Conservation (phyloP, 1,140 invertebrate genomes). For the Drosophila repleta region DNA sequence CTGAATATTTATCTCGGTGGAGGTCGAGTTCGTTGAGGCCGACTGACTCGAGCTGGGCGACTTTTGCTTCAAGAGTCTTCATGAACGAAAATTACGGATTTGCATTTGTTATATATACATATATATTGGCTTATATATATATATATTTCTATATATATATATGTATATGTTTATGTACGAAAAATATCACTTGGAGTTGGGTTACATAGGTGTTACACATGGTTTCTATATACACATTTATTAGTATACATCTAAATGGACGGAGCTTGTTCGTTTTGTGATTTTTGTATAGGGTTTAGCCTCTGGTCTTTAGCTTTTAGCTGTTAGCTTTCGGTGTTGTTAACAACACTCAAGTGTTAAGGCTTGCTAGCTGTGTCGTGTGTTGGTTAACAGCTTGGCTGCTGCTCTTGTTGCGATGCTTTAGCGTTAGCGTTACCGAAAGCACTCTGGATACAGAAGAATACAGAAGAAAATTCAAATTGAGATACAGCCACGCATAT, state of each 20-base stretch:
- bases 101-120: background rate
- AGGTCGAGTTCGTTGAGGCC: conserved; percentile 61
- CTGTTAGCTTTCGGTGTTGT: too few relatives aligned
- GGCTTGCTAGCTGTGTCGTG: conserved; percentile 8
- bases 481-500: background rate
- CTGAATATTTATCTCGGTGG: conserved; percentile 46
- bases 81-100: conserved; percentile 34
- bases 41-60: conserved; percentile 58
- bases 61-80: conserved; percentile 70
- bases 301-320: conserved; percentile 11
- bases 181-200: conserved; percentile 9
- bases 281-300: conserved; percentile 10
- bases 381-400: conserved; percentile 30
- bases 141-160: conserved; percentile 7
- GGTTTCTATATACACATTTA: conserved; percentile 1
- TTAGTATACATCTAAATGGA: conserved; percentile 37
- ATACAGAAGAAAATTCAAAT: conserved; percentile 66
- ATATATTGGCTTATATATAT: too few relatives aligned
- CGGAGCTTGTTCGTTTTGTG: conserved; percentile 25
- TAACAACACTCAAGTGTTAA: conserved; percentile 17
- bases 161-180: background rate
- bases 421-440: conserved; percentile 69
- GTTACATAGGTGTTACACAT: conserved; percentile 17
- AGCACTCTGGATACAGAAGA: conserved; percentile 66
- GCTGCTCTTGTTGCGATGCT: conserved; percentile 38